Conservation (phyloP, 2,797 vertebrate genomes). For the Mormyrus proboscirostris region DNA sequence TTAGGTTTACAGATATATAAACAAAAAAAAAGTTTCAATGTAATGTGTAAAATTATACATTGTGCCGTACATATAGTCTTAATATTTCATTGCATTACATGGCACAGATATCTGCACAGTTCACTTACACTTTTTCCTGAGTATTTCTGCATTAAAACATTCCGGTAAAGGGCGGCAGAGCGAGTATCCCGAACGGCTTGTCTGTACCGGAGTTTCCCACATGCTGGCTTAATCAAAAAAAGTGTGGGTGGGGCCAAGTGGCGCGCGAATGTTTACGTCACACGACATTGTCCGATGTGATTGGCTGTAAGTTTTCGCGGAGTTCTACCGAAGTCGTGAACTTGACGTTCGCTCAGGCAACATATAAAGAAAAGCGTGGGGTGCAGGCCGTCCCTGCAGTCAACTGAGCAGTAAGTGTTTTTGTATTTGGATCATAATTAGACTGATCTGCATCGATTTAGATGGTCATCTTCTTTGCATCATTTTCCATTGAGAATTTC, state of each 20-base stretch:
- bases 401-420: not conserved
- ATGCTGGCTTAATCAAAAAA: not conserved
- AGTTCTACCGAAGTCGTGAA: slow-evolving; percentile 40
- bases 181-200: not conserved
- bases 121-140: not conserved
- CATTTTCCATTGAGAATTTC: not conserved
- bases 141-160: not conserved
- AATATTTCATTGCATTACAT: not conserved
- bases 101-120: not conserved
- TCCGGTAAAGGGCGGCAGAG: not conserved
- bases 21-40: not conserved
- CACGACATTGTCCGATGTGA: slow-evolving; percentile 23
- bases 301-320: slow-evolving; percentile 60
- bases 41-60: not conserved
- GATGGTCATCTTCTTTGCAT: not conserved
- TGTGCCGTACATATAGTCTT: not conserved
- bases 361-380: not conserved
- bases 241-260: not conserved
- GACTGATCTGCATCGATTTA: not conserved
- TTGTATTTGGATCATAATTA: not conserved
- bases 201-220: not conserved
- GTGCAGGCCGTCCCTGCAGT: not conserved
- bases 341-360: not conserved
- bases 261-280: not conserved
- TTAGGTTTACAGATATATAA: not conserved